Percentiles rank a stretch among this genome's conserved stretches.
Evolutionary conservation across 2,888 invertebrate species (phyloP).

Genomic region (Teleogryllus oceanicus): DNA sequence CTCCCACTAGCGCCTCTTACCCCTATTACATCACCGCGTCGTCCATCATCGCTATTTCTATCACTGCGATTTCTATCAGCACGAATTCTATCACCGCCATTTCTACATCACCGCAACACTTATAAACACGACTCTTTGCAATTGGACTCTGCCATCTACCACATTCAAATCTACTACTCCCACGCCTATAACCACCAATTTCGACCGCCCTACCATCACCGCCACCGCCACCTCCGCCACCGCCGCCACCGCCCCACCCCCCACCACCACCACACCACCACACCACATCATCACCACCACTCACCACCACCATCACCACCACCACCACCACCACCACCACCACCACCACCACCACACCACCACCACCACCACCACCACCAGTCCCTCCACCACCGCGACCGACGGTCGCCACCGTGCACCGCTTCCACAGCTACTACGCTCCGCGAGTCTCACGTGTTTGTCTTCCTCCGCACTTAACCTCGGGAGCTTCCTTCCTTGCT

Average conservation of each 20-base stretch:
- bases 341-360: neutral
- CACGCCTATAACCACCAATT: no score
- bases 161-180: no score
- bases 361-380: neutral
- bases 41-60: no score
- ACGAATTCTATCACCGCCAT: no score
- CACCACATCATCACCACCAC: neutral
- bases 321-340: neutral
- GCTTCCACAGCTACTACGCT: neutral
- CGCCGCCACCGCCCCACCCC: neutral
- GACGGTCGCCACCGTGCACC: neutral
- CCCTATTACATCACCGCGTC: no score
- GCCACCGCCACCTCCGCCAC: neutral
- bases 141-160: no score
- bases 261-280: neutral
- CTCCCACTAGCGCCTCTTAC: no score
- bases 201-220: neutral
- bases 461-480: neutral
- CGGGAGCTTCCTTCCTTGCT: neutral
- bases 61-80: no score
- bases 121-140: no score
- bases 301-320: neutral
- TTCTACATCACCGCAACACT: no score
- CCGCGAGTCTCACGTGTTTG: neutral
- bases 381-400: neutral